Base-by-base conservation (phyloP, 2,797 vertebrate species). In the Poeciliopsis infans region DNA sequence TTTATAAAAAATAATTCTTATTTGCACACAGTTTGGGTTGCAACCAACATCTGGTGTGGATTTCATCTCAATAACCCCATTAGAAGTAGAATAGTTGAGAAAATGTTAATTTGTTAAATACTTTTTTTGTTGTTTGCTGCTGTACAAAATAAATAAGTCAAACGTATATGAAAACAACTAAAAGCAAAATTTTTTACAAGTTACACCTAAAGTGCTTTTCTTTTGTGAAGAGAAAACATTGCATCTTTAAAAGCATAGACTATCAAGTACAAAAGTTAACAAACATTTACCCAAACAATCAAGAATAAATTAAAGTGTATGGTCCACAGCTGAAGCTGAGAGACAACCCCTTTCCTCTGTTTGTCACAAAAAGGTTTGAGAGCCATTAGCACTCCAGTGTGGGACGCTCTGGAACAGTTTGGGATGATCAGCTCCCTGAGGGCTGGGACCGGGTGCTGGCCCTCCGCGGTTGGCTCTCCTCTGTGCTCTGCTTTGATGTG, bases 361-460 rank as follows among this genome's bases (percentile, higher is more conserved):
- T 75, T 85, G 78, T 79, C 79, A 79, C 25, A 7, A 71, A 46
- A 82, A 86, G 79, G 80, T 45, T 72, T 64, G 74, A 53, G 83
- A 84, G 85, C 77, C 64, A 13, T 72, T 71, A 11, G 79, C 33
- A 36, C 86, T 89, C 79, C 76, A 73, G 85, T 70, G 79, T 41
- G 45, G n/a, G 81, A 82, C 18, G 31, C 49, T 79, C 15, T 1
- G 82, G 57, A 53, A 31, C 70, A 23, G 74, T 77, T 55, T 73
- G 77, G 95, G 94, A 87, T 83, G 92, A 98, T 99, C 98, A 99
- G 95, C 97, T 99, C 92, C 96, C 97, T 71, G 97, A 96, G 51
- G 97, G 96, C 95, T 97, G 97, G 0, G 96, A 91, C 89, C 96
- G 96, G 91, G 95, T 89, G 87, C 95, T 86, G 53, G 92, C 95